Evolutionary conservation across 1,140 invertebrate species (phyloP).

Genomic region (Drosophila tsacasi): DNA sequence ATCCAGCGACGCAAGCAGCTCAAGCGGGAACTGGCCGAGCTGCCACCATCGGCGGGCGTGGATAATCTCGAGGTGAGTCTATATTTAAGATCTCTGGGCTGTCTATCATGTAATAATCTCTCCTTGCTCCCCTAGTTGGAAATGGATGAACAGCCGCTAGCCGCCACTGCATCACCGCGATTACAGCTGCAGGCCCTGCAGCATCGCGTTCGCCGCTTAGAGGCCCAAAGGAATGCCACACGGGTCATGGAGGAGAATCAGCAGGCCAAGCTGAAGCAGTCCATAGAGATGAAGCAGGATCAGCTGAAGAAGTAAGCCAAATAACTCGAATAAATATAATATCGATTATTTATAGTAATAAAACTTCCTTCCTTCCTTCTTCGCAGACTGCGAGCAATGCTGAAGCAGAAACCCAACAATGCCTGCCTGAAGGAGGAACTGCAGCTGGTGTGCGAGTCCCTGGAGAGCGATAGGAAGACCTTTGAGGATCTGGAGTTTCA

Average conservation of each 20-base stretch:
- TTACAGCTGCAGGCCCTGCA: conserved; percentile 69
- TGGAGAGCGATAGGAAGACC: conserved; percentile 91
- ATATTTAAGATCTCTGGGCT: background rate
- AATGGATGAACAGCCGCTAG: conserved; percentile 29
- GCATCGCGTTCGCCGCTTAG: conserved; percentile 75
- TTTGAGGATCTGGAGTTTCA: conserved; percentile 98
- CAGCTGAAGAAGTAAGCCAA: conserved; percentile 72
- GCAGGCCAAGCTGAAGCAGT: conserved; percentile 83
- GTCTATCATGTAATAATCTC: background rate
- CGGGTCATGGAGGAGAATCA: conserved; percentile 85
- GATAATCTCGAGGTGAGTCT: conserved; percentile 41
- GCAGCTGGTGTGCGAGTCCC: conserved; percentile 88
- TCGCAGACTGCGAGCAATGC: conserved; percentile 86
- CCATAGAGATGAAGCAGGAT: conserved; percentile 84
- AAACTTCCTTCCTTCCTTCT: background rate
- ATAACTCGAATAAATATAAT: background rate
- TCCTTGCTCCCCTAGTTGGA: conserved; percentile 7
- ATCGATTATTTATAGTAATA: background rate
- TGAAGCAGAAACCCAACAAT: conserved; percentile 85
- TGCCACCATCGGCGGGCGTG: conserved; percentile 26
- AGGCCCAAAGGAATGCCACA: conserved; percentile 83
- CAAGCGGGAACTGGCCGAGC: conserved; percentile 57
- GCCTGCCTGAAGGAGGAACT: conserved; percentile 87
- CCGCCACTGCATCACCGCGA: conserved; percentile 17
- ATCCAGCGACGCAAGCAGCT: conserved; percentile 84